Evolutionary conservation across 2,113 vertebrate genomes (phyloP), one percentile per base, ranked within the genome.

Genomic region (Parotia lawesii): DNA sequence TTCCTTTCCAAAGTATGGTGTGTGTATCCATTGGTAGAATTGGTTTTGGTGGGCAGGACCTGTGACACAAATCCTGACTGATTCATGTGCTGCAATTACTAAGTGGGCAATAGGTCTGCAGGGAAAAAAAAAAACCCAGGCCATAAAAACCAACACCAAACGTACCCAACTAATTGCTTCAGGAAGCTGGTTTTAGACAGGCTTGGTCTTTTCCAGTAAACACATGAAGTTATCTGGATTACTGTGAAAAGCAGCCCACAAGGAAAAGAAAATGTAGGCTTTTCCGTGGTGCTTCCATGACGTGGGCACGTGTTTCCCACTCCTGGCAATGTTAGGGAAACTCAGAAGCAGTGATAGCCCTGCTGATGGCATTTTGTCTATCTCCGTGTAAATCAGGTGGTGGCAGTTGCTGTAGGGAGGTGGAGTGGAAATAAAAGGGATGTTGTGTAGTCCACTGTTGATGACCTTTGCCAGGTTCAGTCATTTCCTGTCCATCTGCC

Each of bases 401-500:
- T 80, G 62, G 90, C 82, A 57, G 95, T 85, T 22, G 12, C 83
- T 44, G 80, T 72, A 53, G 90, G 81, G 94, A 95, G 95, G 91
- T 88, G 95, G 94, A 47, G 92, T 87, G 94, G 96, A 95, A 97
- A 85, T 83, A 38, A 96, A 96, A 95, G 96, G 94, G 96, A 75
- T 95, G 96, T 91, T 97, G 96, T 96, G 96, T 92, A 89, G 93
- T 85, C 96, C 89, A 51, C 94, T 93, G 87, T 64, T 5, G 42
- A 90, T 87, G 97, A 97, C 97, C 97, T 97, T 97, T 97, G 97
- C 98, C 92, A 95, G 98, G 96, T 97, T 95, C 96, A 95, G 98
- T 98, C 98, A 98, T 98, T 99, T 99, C 99, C 99, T 98, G 93
- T 94, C 95, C 93, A 93, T 97, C 97, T 98, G 98, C 99, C 99